phyloP scores from a whole-genome alignment of 2,797 vertebrate species.

The Silurus aristotelis region DNA sequence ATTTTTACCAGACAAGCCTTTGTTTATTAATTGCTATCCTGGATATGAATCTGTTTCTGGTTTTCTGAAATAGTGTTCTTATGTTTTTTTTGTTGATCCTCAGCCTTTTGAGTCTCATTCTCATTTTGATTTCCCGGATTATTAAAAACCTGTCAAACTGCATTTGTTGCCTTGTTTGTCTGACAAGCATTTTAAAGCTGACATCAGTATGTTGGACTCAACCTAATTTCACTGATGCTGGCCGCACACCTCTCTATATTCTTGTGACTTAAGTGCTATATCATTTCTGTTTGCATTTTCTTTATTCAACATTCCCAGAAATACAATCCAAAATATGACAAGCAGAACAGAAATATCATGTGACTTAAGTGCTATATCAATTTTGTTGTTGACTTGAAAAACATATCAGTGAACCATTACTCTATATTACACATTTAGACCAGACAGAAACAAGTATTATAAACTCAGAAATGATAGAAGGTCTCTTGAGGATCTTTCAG shows the following conservation, averaged over 20 bases:
- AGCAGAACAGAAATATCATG: neutral
- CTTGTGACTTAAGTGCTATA: no score
- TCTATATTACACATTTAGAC: neutral
- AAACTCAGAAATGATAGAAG: slow-evolving; percentile 18
- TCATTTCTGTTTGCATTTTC: neutral
- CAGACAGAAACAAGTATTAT: slow-evolving; percentile 2
- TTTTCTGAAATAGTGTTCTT: no score
- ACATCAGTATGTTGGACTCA: neutral
- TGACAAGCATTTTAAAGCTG: no score
- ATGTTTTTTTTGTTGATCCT: no score
- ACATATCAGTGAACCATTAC: neutral
- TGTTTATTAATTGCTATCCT: no score
- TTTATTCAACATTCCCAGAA: neutral
- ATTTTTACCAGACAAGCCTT: no score
- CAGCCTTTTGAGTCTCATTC: no score
- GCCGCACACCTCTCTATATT: neutral
- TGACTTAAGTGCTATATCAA: neutral
- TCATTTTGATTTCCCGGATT: no score
- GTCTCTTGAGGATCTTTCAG: slow-evolving; percentile 32
- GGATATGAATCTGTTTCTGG: no score
- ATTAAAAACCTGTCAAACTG: no score
- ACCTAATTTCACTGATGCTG: neutral
- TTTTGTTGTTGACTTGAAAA: neutral
- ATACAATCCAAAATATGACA: neutral
- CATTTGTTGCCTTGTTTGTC: neutral